These are phyloP conservation scores for Syncerus caffer DNA, from an alignment of 2,797 vertebrate genomes.

Conservation along the genomic window DNA sequence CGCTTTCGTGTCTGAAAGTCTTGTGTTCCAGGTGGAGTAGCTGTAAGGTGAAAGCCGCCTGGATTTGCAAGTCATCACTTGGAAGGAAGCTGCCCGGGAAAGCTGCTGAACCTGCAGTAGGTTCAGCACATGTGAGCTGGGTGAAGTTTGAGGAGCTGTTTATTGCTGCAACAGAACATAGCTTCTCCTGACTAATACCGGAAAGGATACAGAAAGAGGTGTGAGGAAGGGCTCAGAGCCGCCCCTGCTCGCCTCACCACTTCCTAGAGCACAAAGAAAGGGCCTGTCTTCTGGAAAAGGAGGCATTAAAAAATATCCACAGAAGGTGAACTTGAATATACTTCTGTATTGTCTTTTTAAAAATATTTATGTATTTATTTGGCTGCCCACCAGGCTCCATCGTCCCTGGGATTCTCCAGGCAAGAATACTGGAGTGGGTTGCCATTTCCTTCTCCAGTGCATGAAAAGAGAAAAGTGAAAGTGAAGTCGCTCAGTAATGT, in stretches of 20 bases:
- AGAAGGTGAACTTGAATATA: background rate
- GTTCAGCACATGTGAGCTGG: background rate
- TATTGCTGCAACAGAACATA: background rate
- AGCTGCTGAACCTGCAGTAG: background rate
- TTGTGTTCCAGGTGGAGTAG: background rate
- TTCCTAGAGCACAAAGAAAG: background rate
- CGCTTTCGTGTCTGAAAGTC: background rate
- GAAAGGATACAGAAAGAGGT: background rate
- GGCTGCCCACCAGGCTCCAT: no score
- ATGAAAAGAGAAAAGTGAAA: no score
- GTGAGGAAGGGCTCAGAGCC: background rate
- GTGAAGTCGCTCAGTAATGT: no score
- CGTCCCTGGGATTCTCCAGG: no score
- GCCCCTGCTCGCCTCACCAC: background rate
- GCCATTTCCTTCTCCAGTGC: no score
- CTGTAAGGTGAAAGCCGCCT: background rate
- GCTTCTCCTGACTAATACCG: background rate
- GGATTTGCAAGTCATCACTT: background rate
- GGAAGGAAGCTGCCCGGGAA: background rate
- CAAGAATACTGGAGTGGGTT: no score
- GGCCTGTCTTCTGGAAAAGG: background rate
- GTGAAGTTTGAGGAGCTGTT: background rate
- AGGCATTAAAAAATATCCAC: background rate
- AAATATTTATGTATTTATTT: background rate
- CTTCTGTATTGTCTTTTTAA: background rate